These are phyloP conservation scores for Montipora sp. DNA, from an alignment of 64 coral and sea anemone species.

Conservation along the genomic window DNA sequence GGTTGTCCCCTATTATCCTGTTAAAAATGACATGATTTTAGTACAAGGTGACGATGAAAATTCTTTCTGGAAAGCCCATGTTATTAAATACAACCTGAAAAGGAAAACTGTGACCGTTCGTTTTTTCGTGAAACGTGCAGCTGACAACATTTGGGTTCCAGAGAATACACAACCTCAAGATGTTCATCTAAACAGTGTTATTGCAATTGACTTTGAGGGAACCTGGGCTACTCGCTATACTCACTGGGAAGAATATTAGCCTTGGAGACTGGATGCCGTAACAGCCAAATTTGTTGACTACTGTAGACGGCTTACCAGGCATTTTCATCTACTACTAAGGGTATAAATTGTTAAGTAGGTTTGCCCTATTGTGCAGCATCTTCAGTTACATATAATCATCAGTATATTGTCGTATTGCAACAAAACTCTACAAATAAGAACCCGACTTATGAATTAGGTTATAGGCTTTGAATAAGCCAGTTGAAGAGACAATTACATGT, in stretches of 20 bases:
- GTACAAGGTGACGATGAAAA: constrained; percentile 22
- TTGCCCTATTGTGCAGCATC: constrained; percentile 16
- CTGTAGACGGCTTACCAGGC: constrained; percentile 19
- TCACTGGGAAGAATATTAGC: constrained; percentile 28
- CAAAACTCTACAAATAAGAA: constrained; percentile 5
- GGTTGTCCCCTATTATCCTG: constrained; percentile 15
- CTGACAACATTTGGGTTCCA: constrained; percentile 19
- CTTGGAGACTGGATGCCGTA: constrained; percentile 7
- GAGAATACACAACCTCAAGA: constrained; percentile 9
- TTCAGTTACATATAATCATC: constrained; percentile 19
- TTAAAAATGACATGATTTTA: constrained; percentile 34
- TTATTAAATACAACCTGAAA: constrained; percentile 23
- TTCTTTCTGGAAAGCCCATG: constrained; percentile 26
- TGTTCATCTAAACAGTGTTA: constrained; percentile 17
- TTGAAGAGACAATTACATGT: constrained; percentile 1
- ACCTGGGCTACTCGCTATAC: constrained; percentile 25
- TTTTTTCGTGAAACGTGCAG: constrained; percentile 28
- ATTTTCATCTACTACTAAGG: constrained; percentile 22
- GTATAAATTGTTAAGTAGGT: constrained; percentile 7
- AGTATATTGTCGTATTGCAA: constrained; percentile 15
- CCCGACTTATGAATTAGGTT: constrained; percentile 15
- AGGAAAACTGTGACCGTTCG: constrained; percentile 3
- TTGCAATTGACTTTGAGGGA: constrained; percentile 17
- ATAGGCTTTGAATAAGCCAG: constrained; percentile 32
- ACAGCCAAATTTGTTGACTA: constrained; percentile 31